Base-by-base conservation (phyloP, 1,140 invertebrate genomes). In the Rhyacophila brunnea region DNA sequence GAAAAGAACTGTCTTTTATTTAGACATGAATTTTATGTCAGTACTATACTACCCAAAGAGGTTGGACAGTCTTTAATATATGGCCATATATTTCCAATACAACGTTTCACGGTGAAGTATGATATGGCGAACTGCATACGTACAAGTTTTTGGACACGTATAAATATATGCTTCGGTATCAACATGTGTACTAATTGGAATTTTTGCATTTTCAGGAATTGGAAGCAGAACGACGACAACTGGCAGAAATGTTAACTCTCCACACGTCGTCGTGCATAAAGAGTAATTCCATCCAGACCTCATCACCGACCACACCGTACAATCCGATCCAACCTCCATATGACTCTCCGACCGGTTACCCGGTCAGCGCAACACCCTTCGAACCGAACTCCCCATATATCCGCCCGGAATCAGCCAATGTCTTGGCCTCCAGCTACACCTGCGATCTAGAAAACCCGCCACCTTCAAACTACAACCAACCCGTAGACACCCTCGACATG, bases 221-320 rank as follows among this genome's bases (percentile, higher is more conserved):
- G 65, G 87, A 90, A 74, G 83, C 82, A 5, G 86, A 92, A 66
- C 83, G 84, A 70, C 80, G 85, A 58, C 82, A 85, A 64, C 79
- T 92, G 32, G 81, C 88, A 56, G 87, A 90, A 59, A 87, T 91
- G 81, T 73, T 92, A 48, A 81, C 83, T n/a, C 66, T 84, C 3
- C 90, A 91, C 72, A 73, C 80, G 4, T 83, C 87, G 0, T 83
- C 82, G 2, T 90, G 88, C 65, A 68, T 85, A n/a, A 87, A 88
- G 58, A 82, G 84, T 62, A 80, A 80, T 28, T 67, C 66, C 14
- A 47, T 61, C 23, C 67, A 61, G 51, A 67, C 70, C 18, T 66
- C 68, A 6, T 75, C 75, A 2, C 72, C 77, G 1, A 65, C 69
- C 1, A 65, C 65, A 5, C 47, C 55, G 1, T 79, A 75, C 71